A percentile compares a stretch with the other conserved stretches of the same genome.
phyloP scores from a whole-genome alignment of 2,888 invertebrate species.

The Himalopsyche kuldschensis region DNA sequence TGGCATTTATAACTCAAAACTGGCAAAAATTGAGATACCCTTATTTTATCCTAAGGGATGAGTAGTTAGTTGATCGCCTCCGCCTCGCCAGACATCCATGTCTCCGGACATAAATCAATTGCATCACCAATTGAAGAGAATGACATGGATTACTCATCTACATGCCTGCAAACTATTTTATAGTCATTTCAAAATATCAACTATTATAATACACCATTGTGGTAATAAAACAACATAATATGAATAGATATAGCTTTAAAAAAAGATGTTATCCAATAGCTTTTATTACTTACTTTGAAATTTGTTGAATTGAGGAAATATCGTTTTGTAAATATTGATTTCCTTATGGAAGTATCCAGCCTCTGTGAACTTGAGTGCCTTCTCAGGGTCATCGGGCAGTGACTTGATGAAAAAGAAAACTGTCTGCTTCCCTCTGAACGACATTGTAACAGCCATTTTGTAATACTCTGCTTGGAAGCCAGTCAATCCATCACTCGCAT shows the following conservation, averaged over 20 bases:
- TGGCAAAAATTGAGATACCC: too few relatives aligned
- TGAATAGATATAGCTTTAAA: background rate
- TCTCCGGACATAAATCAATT: too few relatives aligned
- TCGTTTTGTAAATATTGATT: conserved; percentile 15
- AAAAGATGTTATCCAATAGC: background rate
- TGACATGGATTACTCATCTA: too few relatives aligned
- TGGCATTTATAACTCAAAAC: too few relatives aligned
- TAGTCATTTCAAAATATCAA: too few relatives aligned
- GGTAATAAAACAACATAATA: background rate
- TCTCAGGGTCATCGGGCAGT: conserved; percentile 17
- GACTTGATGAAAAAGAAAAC: conserved; percentile 31
- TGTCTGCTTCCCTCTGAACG: background rate
- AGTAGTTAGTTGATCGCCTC: too few relatives aligned
- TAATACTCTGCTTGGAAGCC: conserved; percentile 30
- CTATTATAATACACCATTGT: too few relatives aligned
- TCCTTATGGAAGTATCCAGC: conserved; percentile 31
- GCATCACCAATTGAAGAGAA: too few relatives aligned
- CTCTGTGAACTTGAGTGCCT: conserved; percentile 19
- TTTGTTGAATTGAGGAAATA: conserved; percentile 34
- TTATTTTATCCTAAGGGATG: too few relatives aligned
- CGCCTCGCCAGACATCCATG: too few relatives aligned
- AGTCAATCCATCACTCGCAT: background rate
- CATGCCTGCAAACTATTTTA: too few relatives aligned
- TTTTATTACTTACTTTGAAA: conserved; percentile 19
- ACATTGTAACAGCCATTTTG: background rate